Evolutionary conservation across 2,888 invertebrate genomes (phyloP).

Genomic region (Stictocephala bisonia): DNA sequence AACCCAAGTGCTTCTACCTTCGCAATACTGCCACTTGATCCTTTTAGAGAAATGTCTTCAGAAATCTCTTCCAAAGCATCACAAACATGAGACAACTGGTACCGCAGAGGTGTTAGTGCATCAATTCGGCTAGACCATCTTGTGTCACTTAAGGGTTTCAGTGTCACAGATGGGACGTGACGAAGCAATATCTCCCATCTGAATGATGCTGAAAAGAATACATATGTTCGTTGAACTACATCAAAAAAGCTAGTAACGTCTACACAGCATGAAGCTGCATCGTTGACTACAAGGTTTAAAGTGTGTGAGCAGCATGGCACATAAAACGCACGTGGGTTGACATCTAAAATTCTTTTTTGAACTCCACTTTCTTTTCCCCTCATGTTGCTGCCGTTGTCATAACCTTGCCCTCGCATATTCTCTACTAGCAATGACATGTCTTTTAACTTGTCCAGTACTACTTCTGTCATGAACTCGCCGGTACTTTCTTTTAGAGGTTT

Average conservation of each 20-base stretch:
- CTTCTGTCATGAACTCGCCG: constrained; percentile 12
- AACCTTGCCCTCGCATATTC: constrained; percentile 10
- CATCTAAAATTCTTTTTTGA: constrained; percentile 15
- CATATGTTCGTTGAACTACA: too few species aligned
- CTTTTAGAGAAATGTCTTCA: background rate
- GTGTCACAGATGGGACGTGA: background rate
- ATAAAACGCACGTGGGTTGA: constrained; percentile 30
- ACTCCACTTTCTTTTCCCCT: constrained; percentile 28
- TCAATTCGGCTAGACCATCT: constrained; percentile 9
- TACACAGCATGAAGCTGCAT: background rate
- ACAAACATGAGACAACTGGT: background rate
- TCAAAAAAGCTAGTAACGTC: constrained; percentile 2
- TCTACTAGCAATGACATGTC: background rate
- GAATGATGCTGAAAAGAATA: constrained; percentile 10
- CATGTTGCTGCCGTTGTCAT: constrained; percentile 40
- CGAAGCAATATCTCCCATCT: background rate
- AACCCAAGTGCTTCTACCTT: background rate
- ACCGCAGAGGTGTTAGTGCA: background rate
- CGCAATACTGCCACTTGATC: background rate
- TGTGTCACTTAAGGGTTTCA: constrained; percentile 15
- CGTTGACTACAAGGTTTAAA: constrained; percentile 15
- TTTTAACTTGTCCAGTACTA: background rate
- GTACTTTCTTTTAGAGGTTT: background rate
- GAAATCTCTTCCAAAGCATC: too few species aligned
- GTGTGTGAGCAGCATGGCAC: constrained; percentile 20